Evolutionary conservation across 1,140 invertebrate genomes (phyloP), one percentile per base, ranked within the genome.

Genomic region (Oryctes rhinoceros): DNA sequence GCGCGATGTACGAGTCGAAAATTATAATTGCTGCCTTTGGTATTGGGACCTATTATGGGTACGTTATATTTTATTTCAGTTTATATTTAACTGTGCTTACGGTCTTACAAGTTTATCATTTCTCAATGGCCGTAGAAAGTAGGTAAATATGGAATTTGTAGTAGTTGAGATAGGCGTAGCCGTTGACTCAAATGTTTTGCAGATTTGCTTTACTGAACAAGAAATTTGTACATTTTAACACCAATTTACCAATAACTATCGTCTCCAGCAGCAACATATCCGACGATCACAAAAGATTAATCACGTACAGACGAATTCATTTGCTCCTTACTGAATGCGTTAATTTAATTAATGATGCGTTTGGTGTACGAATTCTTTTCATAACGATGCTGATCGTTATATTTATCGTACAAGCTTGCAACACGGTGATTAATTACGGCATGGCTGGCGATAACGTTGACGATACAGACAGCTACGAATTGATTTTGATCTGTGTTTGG

Each of bases 341-440:
- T 10, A 47, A 44, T 44, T n/a, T 47, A 9, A 44, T 76, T 7
- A 76, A 39, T n/a, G 39, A 76, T 10, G 39, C n/a, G 1, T 76
- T 76, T 20, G 75, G 75, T n/a, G 37, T 47, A 0, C 35, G 37
- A 47, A 76, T 76, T 0, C 39, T 76, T 15, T 76, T 76, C 39
- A 18, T 76, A 5, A 76, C 75, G 3, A 76, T 76, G 30, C 18
- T 76, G 4, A 76, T 76, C 18, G 39, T 76, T 4, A 44, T 44
- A 7, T 76, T 18, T 13, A 76, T 76, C n/a, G 39, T 76, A 1
- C 30, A 76, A 44, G 39, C 39, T 10, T 37, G 39, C n/a, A 47
- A 76, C 48, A 47, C 39, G 1, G 75, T n/a, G n/a, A 76, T 44
- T 13, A 76, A 76, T 0, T 47, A 11, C 3, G 39, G 39, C 0